Base-by-base conservation (phyloP, 2,797 vertebrate genomes). In the Channa striata region DNA sequence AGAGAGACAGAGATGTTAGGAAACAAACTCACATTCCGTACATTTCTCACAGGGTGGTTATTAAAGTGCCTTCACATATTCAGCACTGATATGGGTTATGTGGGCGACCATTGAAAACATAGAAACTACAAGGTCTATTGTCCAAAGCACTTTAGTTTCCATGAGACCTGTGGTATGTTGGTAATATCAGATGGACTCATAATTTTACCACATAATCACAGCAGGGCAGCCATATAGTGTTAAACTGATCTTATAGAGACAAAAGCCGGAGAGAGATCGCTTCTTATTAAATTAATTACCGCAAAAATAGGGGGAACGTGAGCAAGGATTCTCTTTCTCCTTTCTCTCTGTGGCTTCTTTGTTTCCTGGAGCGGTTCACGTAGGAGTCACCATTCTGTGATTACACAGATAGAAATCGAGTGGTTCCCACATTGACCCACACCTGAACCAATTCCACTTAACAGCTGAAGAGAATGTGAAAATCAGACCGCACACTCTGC, bases 41-140 rank as follows among this genome's bases (percentile, higher is more conserved):
- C 85, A 87, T 93, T 90, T 83, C 79, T 89, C 44, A 11, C 60
- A 10, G 47, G 81, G 68, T 87, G 92, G 91, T 92, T 74, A 93
- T 93, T 93, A 90, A 93, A 89, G 75, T 64, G 54, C 79, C 74
- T 71, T 86, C 72, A 49, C 43, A 74, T 33, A 23, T 66, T 75
- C 58, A 23, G 52, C 47, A 50, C 68, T 46, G 80, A 80, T 70
- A 77, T 12, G 40, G 51, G 4, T 20, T 57, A 79, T 37, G 52
- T 61, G 46, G 67, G 53, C 2, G 23, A 59, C 66, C 57, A 48
- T 40, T 59, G 3, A 44, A 33, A 59, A 20, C 25, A 30, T 0
- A 51, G 23, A 34, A 50, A 56, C 34, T 21, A 56, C 25, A 46
- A 51, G 11, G 40, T 72, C 33, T 59, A 30, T 81, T 73, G 65